Percentiles rank a stretch among this genome's conserved stretches.
These are phyloP conservation scores for Hemibagrus wyckioides DNA, from an alignment of 2,113 vertebrate species.

Conservation along the genomic window DNA sequence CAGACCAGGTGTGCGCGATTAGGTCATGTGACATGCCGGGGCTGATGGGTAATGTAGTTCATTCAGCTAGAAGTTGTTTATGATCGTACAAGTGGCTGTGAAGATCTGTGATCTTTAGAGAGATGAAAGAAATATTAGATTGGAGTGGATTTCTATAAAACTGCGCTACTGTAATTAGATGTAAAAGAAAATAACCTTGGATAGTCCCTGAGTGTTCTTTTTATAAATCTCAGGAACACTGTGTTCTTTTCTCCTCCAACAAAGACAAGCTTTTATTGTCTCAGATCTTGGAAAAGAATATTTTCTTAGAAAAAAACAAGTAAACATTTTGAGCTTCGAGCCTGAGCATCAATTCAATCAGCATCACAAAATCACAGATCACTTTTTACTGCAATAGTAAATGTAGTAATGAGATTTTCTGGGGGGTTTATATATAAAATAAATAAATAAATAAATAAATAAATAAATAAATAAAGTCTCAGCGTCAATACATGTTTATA, in stretches of 20 bases:
- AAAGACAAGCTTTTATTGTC: neutral
- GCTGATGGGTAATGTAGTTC: too few relatives aligned
- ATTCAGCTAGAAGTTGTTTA: too few relatives aligned
- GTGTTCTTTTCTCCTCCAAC: neutral
- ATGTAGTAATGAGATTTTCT: neutral
- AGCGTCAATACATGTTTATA: neutral
- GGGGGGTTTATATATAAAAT: neutral
- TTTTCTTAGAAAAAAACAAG: neutral
- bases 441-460: neutral
- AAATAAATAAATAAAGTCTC: neutral
- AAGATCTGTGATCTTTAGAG: neutral
- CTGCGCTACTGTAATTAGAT: neutral
- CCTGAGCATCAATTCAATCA: neutral
- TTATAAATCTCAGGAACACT: neutral
- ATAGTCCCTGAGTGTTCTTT: neutral
- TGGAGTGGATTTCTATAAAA: neutral
- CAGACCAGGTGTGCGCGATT: too few relatives aligned
- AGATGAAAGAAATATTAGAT: neutral
- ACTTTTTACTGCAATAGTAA: neutral
- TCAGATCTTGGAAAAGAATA: neutral
- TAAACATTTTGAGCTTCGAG: neutral
- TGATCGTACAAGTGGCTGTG: too few relatives aligned
- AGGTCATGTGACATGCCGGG: too few relatives aligned
- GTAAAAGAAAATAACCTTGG: neutral
- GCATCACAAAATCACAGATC: neutral